Evolutionary conservation across 2,888 invertebrate genomes (phyloP), one percentile per base, ranked within the genome.

Genomic region (Drosophila helvetica): DNA sequence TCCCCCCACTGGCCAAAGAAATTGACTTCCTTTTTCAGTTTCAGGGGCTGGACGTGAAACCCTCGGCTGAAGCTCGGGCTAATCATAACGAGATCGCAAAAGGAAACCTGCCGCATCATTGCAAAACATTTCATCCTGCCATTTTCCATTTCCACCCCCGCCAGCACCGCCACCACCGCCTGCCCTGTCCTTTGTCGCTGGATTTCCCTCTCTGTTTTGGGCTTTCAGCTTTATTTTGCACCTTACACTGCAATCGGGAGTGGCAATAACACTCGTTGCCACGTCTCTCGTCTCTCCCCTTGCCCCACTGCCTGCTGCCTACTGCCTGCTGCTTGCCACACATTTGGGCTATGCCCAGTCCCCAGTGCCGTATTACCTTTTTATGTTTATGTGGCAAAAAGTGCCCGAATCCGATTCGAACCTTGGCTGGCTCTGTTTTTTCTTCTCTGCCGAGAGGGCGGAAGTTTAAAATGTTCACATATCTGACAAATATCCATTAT

Each of bases 401-500:
- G 62, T 63, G 53, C 52, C 38, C 61, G 61, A 59, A 55, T 65
- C 73, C 67, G 66, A 79, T 64, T 56, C 86, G 74, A 71, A 72
- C 54, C 53, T 51, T 15, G 46, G 8, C 19, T 43, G 1, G 46
- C 25, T 73, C 57, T 43, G 12, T 47, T 27, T 25, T 27, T 48
- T 30, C 47, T 30, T n/a, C 5, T 12, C 1, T 51, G 47, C 30
- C 25, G 19, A 50, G 38, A 47, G 67, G 83, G 71, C 79, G 76
- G 78, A 73, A 85, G 74, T 85, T 85, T 89, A 87, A 89, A 89
- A 81, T 81, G 89, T 79, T 77, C 89, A 79, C 84, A 83, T 83
- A 83, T 88, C 83, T 83, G 83, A 83, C 86, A 89, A 85, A 89
- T 85, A 89, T 87, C 85, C 85, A 89, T 85, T 85, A 85, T 85